Evolutionary conservation across 1,140 invertebrate species (phyloP), one percentile per base, ranked within the genome.

Genomic region (Drosophila bifasciata): DNA sequence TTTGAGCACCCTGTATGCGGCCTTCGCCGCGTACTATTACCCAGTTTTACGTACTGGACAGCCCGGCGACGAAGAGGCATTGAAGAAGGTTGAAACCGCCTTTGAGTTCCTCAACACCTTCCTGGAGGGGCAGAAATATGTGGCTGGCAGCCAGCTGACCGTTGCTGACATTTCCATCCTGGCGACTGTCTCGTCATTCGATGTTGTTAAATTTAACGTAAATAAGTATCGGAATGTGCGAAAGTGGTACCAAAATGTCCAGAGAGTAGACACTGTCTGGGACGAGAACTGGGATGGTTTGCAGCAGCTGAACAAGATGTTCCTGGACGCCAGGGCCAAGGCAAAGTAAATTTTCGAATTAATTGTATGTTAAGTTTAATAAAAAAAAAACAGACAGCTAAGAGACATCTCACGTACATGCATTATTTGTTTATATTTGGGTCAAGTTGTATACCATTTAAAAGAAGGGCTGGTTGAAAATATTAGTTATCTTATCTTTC

Each of bases 241-340:
- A n/a, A 93, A 92, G 58, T 97, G 96, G 96, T 93, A 94, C 67
- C 93, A 94, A 13, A 92, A 64, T 93, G 95, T 39, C 95, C 95
- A 95, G 89, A 91, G 90, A n/a, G 93, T 93, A n/a, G 2, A 93
- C 94, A 94, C 95, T 0, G 95, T 94, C 13, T 96, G 96, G 90
- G 94, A 95, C 74, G 93, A 94, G 39, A 96, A 97, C 78, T 93
- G 91, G 66, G 92, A 92, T 8, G 93, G 93, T 0, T 64, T 73
- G 6, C 88, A 51, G 90, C 91, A 19, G 86, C 88, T 23, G 4
- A 79, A 60, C 21, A 36, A n/a, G 17, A 7, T 50, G 0, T 7
- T 64, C 19, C 5, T 13, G 1, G 51, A 45, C 0, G 68, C 93
- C 32, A 67, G 75, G 13, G 91, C 89, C 2, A 91, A 91, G 52